These are phyloP conservation scores for Drosophila tsacasi DNA, from an alignment of 1,140 invertebrate genomes.

Conservation along the genomic window DNA sequence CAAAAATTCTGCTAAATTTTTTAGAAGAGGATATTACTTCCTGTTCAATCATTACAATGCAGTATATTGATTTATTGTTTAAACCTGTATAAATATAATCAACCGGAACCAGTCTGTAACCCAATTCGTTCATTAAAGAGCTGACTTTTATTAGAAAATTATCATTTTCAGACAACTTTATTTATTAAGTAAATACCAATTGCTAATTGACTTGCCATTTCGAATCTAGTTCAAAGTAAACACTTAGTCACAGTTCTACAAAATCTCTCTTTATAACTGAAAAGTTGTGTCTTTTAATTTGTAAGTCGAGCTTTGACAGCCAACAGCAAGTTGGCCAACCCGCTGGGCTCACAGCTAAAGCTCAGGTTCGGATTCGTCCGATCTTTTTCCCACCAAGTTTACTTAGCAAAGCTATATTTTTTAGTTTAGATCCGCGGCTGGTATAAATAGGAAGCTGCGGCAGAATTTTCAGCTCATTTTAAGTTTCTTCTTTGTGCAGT, in stretches of 20 bases:
- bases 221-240: conserved; percentile 28
- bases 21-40: background rate
- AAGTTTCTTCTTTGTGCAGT: conserved; percentile 65
- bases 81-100: background rate
- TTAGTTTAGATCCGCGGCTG: conserved; percentile 30
- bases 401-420: conserved; percentile 36
- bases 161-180: conserved; percentile 8
- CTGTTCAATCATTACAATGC: background rate
- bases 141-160: conserved; percentile 56
- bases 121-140: conserved; percentile 22
- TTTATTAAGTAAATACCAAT: conserved; percentile 23
- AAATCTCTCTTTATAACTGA: background rate
- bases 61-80: background rate
- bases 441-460: conserved; percentile 66
- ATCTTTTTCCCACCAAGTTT: conserved; percentile 35
- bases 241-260: conserved; percentile 50
- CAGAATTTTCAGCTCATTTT: conserved; percentile 79
- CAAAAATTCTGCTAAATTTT: background rate
- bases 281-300: conserved; percentile 12
- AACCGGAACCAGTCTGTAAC: background rate
- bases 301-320: conserved; percentile 40
- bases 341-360: conserved; percentile 16
- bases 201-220: conserved; percentile 61
- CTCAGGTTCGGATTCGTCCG: conserved; percentile 35
- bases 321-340: conserved; percentile 30